phyloP scores from a whole-genome alignment of 53 echinoderm and acorn worm genomes.

The Henricia sp. region DNA sequence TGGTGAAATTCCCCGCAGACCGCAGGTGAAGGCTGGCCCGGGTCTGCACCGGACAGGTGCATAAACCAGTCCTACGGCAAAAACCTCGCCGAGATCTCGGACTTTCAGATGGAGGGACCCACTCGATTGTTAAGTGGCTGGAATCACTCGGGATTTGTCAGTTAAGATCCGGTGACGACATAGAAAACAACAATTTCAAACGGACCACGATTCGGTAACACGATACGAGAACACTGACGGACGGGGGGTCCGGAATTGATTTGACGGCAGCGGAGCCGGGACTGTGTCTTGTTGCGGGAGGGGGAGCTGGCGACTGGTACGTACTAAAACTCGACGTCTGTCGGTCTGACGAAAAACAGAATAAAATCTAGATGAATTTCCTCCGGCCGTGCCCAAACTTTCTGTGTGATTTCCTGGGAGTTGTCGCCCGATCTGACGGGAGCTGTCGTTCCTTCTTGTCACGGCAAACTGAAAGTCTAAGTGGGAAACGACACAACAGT shows the following conservation, averaged over 20 bases:
- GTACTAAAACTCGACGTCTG: neutral
- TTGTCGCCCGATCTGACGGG: slow-evolving; percentile 44
- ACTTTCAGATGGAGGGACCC: slow-evolving; percentile 33
- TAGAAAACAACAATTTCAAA: slow-evolving; percentile 34
- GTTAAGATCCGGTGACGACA: slow-evolving; percentile 53
- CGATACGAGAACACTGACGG: slow-evolving; percentile 19
- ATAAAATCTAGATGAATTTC: slow-evolving; percentile 34
- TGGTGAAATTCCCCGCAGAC: slow-evolving; percentile 23
- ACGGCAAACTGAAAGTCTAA: slow-evolving; percentile 26
- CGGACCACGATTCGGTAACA: slow-evolving; percentile 21
- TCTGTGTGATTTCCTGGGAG: slow-evolving; percentile 16
- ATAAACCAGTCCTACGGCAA: slow-evolving; percentile 36
- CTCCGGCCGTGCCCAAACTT: slow-evolving; percentile 54
- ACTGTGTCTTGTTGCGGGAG: slow-evolving; percentile 1
- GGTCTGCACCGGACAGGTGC: slow-evolving; percentile 35
- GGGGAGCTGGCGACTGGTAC: neutral
- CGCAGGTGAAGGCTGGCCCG: slow-evolving; percentile 24
- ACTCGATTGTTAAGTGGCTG: slow-evolving; percentile 51
- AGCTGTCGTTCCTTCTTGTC: slow-evolving; percentile 23
- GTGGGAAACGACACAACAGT: slow-evolving; percentile 38
- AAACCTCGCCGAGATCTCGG: slow-evolving; percentile 21
- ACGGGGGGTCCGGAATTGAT: slow-evolving; percentile 37
- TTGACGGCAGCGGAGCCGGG: slow-evolving; percentile 5
- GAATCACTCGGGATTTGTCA: slow-evolving; percentile 55
- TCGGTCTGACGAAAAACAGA: neutral